Evolutionary conservation across 2,888 invertebrate genomes (phyloP).

Genomic region (Hydrotaea diabolus): DNA sequence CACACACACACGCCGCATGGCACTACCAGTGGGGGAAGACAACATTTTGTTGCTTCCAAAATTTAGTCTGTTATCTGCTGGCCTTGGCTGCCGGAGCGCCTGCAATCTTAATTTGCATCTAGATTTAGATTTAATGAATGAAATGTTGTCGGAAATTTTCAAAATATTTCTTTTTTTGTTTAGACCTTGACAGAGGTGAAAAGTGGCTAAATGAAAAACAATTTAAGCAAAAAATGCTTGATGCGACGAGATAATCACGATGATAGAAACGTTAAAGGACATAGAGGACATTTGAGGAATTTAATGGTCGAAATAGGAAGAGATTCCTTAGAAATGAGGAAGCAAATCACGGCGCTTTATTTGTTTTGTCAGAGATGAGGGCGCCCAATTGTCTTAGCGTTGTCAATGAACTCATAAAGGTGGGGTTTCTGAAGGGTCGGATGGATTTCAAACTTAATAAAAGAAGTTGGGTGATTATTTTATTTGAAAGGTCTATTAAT

Average conservation of each 20-base stretch:
- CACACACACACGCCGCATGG: not conserved
- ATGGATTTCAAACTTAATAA: too few species aligned
- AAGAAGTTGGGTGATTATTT: too few species aligned
- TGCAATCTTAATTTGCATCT: conserved; percentile 72
- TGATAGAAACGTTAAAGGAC: not conserved
- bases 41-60: conserved; percentile 8
- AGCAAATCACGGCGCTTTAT: not conserved
- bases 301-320: not conserved
- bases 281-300: not conserved
- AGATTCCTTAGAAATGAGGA: not conserved
- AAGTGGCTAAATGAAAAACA: conserved; percentile 61
- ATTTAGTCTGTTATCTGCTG: not conserved
- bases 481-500: too few species aligned
- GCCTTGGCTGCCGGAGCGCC: not conserved
- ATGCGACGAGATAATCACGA: conserved; percentile 12
- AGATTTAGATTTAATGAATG: conserved; percentile 61
- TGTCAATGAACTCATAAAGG: not conserved
- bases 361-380: not conserved
- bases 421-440: too few species aligned
- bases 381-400: not conserved
- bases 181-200: conserved; percentile 57
- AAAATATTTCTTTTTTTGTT: conserved; percentile 17
- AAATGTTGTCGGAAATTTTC: conserved; percentile 73
- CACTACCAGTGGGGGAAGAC: not conserved
- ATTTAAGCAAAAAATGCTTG: conserved; percentile 22